Conservation (phyloP, 2,888 invertebrate genomes). For the Deladenus siricidicola region DNA sequence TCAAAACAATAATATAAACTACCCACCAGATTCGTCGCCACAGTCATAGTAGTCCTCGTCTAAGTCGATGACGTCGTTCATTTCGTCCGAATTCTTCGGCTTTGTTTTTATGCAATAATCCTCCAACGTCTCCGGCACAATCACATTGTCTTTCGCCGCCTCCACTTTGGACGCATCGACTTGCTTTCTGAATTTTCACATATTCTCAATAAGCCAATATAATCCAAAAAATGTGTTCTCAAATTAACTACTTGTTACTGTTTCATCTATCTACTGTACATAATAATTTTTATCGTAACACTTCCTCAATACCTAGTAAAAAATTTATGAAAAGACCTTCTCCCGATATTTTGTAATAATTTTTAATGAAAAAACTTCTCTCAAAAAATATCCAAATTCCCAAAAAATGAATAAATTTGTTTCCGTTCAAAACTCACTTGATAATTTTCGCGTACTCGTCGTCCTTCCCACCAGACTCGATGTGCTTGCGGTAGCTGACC, state of each 20-base stretch:
- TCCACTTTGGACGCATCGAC: constrained; percentile 87
- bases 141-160: constrained; percentile 90
- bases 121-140: constrained; percentile 76
- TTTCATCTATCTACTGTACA: background rate
- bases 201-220: too few species aligned
- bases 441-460: constrained; percentile 93
- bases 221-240: background rate
- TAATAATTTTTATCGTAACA: too few species aligned
- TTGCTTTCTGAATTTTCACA: constrained; percentile 96
- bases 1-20: background rate
- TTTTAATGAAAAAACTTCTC: too few species aligned
- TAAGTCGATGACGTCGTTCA: constrained; percentile 66
- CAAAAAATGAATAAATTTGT: too few species aligned
- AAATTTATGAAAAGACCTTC: too few species aligned
- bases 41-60: constrained; percentile 78
- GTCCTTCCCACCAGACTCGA: constrained; percentile 58
- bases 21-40: constrained; percentile 61
- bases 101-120: constrained; percentile 83
- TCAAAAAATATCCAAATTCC: too few species aligned
- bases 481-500: constrained; percentile 72
- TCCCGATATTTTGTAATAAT: too few species aligned
- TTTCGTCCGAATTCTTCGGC: constrained; percentile 73
- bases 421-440: background rate
- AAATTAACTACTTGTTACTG: background rate
- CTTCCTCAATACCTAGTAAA: too few species aligned